Percentiles rank a stretch among this genome's conserved stretches.
Evolutionary conservation across 1,140 invertebrate species (phyloP).

Genomic region (Drosophila rufa): DNA sequence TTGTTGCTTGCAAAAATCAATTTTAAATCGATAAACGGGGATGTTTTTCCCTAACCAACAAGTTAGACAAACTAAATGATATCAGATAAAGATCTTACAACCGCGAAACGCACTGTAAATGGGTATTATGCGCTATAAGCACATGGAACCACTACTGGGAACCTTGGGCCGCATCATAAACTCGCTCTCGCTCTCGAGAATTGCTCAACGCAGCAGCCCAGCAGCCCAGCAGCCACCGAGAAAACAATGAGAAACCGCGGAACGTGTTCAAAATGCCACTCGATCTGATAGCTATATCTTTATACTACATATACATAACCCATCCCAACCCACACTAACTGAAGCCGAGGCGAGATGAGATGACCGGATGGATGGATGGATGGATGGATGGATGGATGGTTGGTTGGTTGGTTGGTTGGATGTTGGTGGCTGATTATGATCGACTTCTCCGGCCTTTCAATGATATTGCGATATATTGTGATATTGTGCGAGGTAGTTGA

Average conservation of each 20-base stretch:
- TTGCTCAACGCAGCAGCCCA: constrained; percentile 36
- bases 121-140: constrained; percentile 6
- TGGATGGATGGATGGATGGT: background rate
- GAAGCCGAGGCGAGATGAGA: constrained; percentile 6
- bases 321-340: constrained; percentile 13
- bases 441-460: constrained; percentile 18
- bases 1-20: background rate
- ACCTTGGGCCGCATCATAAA: constrained; percentile 50
- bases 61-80: background rate
- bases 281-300: constrained; percentile 53
- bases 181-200: constrained; percentile 19
- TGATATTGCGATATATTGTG: constrained; percentile 9
- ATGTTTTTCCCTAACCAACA: no score
- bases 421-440: background rate
- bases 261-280: constrained; percentile 66
- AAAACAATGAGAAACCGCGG: constrained; percentile 48
- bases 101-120: constrained; percentile 12
- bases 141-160: background rate
- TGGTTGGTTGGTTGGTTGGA: background rate
- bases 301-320: constrained; percentile 1
- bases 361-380: constrained; percentile 14
- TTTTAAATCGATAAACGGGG: background rate
- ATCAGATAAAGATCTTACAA: constrained; percentile 6
- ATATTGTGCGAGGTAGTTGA: constrained; percentile 31
- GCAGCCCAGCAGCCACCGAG: constrained; percentile 24